Conservation (phyloP, 2,888 invertebrate genomes). For the Escarpia spicata region DNA sequence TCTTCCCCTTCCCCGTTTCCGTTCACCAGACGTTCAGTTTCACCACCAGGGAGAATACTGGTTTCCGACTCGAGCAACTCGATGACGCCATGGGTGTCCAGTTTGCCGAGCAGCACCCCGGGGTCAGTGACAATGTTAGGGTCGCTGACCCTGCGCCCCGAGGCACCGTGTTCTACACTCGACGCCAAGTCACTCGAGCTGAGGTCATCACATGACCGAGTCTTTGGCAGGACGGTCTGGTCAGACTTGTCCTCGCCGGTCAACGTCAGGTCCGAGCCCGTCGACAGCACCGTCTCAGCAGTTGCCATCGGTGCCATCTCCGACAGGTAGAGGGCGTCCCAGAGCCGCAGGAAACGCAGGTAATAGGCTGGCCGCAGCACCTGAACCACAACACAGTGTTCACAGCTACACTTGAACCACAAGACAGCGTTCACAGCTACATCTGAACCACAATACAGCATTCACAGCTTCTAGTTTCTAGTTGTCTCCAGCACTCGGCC, state of each 20-base stretch:
- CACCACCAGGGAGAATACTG: background rate
- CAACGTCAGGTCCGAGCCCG: slow-evolving; percentile 45
- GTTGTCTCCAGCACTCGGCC: too few relatives aligned
- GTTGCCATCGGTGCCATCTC: slow-evolving; percentile 27
- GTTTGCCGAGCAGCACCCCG: background rate
- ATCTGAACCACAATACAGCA: too few relatives aligned
- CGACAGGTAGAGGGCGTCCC: slow-evolving; percentile 87
- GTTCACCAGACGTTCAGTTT: background rate
- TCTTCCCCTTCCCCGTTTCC: background rate
- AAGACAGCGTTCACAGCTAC: too few relatives aligned
- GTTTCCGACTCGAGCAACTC: background rate
- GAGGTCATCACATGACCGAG: slow-evolving; percentile 86
- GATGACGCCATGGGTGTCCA: background rate
- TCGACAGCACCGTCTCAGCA: background rate
- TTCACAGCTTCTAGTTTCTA: too few relatives aligned
- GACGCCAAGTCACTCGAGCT: slow-evolving; percentile 69
- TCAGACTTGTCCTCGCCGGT: slow-evolving; percentile 36
- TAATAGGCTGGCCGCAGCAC: slow-evolving; percentile 88
- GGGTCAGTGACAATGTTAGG: slow-evolving; percentile 66
- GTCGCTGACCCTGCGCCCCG: slow-evolving; percentile 74
- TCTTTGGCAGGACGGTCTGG: slow-evolving; percentile 69
- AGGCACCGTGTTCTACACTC: background rate
- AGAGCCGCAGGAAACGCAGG: slow-evolving; percentile 83
- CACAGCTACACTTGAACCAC: too few relatives aligned
- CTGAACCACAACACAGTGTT: slow-evolving; percentile 66